Base-by-base conservation (phyloP, 2,888 invertebrate species). In the Oxystoma pomonae region DNA sequence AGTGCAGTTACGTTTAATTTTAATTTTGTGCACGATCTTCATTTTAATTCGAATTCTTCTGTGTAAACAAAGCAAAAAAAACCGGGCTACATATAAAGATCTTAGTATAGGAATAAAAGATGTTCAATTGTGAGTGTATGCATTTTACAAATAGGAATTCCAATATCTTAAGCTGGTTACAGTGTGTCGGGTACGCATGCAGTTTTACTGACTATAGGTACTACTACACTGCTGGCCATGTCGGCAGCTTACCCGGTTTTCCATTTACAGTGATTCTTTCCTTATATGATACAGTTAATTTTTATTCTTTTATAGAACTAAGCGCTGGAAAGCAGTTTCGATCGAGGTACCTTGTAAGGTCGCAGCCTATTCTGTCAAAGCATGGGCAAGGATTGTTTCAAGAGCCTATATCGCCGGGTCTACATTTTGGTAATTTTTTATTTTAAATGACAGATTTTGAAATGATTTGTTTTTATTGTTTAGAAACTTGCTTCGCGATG, bases 211-310 rank as follows among this genome's bases (percentile, higher is more conserved):
- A 35, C 35, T 35, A 35, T 35, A 35, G 12, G 35, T 35, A 35
- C 35, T 35, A 12, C 35, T 35, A 35, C 35, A 35, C 35, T 35
- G 35, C 35, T 35, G 35, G 35, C 35, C 35, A 35, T 35, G 35
- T 35, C 35, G 60, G 59, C 51, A 60, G 57, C 75, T 79, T 79
- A 78, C 79, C 79, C 78, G 80, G 77, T 80, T 80, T 78, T 79
- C 80, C 80, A 80, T 80, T 80, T 80, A 80, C 80, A 80, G 80
- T 80, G 80, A 80, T 80, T 80, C 78, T 78, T 75, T 75, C 80
- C 80, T 80, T 80, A 80, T 80, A 80, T 79, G 80, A 80, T 80
- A 79, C 80, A 80, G 79, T 78, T 79, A 80, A 80, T 80, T 79
- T 79, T 80, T 80, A 80, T 80, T 80, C 79, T 80, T 79, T 78